Base-by-base conservation (phyloP, 2,888 invertebrate species). In the Myopa tessellatipennis region DNA sequence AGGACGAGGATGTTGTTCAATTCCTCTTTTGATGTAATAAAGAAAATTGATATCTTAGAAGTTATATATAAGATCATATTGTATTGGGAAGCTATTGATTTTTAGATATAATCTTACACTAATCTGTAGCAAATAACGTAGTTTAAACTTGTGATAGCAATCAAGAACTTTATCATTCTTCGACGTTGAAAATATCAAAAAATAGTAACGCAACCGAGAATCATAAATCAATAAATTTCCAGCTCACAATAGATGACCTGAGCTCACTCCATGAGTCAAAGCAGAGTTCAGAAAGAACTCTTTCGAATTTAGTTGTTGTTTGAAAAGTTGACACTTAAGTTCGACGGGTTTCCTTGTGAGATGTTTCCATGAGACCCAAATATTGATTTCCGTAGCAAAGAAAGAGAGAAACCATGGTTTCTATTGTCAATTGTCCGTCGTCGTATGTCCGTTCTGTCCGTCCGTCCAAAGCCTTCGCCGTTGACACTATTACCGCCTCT, bases 301-400 rank as follows among this genome's bases (percentile, higher is more conserved):
- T 3, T 36, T 65, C 36, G 67, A 67, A 8, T 14, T 67, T 18
- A n/a, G 67, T 63, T 63, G 14, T 14, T 36, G 5, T 26, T 63
- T 63, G 63, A 63, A 63, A 63, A 63, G 63, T 67, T 67, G 67
- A 67, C 67, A 67, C 67, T 67, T n/a, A 12, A 38, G 63, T 34
- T 65, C 8, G 67, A 40, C 36, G 34, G 12, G 38, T 40, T 40
- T 67, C 16, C 55, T 55, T n/a, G 5, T 10, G 10, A 55, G 45
- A 55, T 50, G 50, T 8, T 10, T 6, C 34, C 63, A 10, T 38
- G 68, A 45, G 16, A 55, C 16, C 8, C 2, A 40, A 68, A 45
- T n/a, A 68, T 40, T 16, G 45, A 68, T 68, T 68, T 38, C 68
- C 68, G 40, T 16, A n/a, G 3, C 36, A 7, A 65, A 36, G 10